Conservation (phyloP, 2,888 invertebrate genomes). For the Trichacis sp. region DNA sequence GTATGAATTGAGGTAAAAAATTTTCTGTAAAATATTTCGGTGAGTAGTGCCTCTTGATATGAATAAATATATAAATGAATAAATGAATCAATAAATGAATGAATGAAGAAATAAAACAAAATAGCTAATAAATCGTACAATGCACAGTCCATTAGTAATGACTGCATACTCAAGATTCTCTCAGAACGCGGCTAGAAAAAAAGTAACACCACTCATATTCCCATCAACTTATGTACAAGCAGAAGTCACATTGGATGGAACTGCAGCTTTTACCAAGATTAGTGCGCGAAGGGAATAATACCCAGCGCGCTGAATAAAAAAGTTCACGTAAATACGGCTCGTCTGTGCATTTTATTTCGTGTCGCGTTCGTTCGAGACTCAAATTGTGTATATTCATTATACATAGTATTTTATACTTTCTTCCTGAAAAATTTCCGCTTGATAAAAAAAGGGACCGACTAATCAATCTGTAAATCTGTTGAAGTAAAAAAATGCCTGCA, state of each 20-base stretch:
- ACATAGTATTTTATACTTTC: conserved; percentile 2
- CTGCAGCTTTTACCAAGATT: conserved; percentile 63
- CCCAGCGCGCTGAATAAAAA: conserved; percentile 38
- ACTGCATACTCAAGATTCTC: conserved; percentile 31
- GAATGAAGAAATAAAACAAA: too few relatives aligned
- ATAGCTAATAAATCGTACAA: background rate
- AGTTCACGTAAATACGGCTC: conserved; percentile 40
- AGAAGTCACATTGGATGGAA: conserved; percentile 27
- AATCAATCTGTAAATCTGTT: too few relatives aligned
- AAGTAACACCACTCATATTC: conserved; percentile 58
- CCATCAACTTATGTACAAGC: conserved; percentile 56
- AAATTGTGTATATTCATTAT: conserved; percentile 28
- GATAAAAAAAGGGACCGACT: too few relatives aligned
- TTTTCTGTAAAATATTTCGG: too few relatives aligned
- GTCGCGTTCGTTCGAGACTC: conserved; percentile 7
- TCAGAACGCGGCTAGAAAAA: conserved; percentile 46
- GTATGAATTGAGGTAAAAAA: too few relatives aligned
- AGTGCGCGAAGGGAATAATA: conserved; percentile 56
- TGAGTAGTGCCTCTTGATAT: too few relatives aligned
- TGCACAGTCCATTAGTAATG: background rate
- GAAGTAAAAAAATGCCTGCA: too few relatives aligned
- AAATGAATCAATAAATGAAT: too few relatives aligned
- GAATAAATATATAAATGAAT: too few relatives aligned
- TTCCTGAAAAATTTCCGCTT: background rate
- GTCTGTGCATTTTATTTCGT: conserved; percentile 36